phyloP scores from a whole-genome alignment of 1,140 invertebrate genomes.

The Hylaeus anthracinus region DNA sequence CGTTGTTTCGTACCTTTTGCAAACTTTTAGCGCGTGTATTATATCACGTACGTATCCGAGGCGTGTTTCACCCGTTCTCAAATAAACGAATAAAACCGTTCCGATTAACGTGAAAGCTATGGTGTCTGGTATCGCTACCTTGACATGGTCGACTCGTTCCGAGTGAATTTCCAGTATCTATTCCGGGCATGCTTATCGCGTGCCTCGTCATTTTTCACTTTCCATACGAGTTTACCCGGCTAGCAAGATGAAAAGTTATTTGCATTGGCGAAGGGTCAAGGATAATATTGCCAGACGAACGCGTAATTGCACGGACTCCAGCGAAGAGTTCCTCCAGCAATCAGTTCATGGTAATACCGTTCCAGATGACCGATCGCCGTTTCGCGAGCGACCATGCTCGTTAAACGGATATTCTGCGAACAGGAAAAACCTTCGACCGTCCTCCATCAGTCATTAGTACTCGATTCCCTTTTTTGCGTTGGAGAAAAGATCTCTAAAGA shows the following conservation, averaged over 20 bases:
- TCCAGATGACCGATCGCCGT: conserved; percentile 1
- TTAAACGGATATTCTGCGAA: not conserved
- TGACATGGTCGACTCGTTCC: conserved; percentile 38
- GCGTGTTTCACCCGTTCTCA: not conserved
- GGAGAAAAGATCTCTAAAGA: too few species aligned
- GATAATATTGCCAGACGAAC: not conserved
- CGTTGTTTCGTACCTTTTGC: not conserved
- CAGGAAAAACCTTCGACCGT: conserved; percentile 6
- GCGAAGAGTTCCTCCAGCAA: not conserved
- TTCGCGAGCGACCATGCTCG: not conserved
- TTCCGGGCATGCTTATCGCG: conserved; percentile 11
- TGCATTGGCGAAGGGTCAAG: conserved; percentile 9
- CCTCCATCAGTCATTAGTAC: too few species aligned
- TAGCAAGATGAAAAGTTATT: not conserved
- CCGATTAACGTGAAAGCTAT: conserved; percentile 24
- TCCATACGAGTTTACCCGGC: not conserved
- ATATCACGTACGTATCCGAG: too few species aligned
- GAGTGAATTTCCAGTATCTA: conserved; percentile 6
- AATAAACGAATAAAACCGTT: conserved; percentile 20
- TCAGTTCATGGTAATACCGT: conserved; percentile 17
- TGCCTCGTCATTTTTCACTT: not conserved
- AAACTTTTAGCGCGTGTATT: not conserved
- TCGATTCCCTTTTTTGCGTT: too few species aligned
- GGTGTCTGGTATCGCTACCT: conserved; percentile 25
- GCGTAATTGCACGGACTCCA: not conserved